Evolutionary conservation across 1,140 invertebrate genomes (phyloP).

Genomic region (Lepidurus apus): DNA sequence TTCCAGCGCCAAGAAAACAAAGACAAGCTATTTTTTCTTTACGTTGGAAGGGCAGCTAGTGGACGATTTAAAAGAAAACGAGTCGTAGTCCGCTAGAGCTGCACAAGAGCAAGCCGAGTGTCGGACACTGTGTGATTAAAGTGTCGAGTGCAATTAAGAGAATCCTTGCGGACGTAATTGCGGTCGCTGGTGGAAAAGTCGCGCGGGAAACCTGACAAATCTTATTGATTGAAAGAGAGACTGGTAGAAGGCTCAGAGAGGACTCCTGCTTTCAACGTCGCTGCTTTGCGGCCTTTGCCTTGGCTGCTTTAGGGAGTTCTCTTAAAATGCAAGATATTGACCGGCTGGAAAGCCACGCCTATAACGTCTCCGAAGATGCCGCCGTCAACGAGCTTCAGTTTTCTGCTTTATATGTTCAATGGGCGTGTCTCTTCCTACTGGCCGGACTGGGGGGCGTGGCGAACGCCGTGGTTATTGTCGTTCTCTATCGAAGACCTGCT

Average conservation of each 20-base stretch:
- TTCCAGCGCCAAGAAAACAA: not conserved
- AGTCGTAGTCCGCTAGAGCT: too few relatives aligned
- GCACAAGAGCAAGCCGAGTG: not conserved
- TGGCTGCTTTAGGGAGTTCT: not conserved
- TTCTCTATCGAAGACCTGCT: constrained; percentile 49
- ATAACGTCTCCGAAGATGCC: constrained; percentile 5
- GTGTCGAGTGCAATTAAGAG: not conserved
- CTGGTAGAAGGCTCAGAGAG: not conserved
- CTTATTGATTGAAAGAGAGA: constrained; percentile 11
- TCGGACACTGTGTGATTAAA: not conserved
- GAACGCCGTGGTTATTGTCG: constrained; percentile 50
- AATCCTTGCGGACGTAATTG: constrained; percentile 6
- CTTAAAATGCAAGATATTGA: constrained; percentile 22
- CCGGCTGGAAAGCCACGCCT: constrained; percentile 8
- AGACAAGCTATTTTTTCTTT: not conserved
- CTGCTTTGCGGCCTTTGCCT: too few relatives aligned
- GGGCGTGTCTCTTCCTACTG: constrained; percentile 27
- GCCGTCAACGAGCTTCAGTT: not conserved
- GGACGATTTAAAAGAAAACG: too few relatives aligned
- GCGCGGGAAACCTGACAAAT: not conserved
- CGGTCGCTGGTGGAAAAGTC: not conserved
- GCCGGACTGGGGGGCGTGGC: constrained; percentile 45
- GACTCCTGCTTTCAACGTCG: not conserved
- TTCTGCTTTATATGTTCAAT: not conserved
- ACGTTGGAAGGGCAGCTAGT: not conserved